Base-by-base conservation (phyloP, 2,113 vertebrate genomes). In the Cyprinodon variegatus region DNA sequence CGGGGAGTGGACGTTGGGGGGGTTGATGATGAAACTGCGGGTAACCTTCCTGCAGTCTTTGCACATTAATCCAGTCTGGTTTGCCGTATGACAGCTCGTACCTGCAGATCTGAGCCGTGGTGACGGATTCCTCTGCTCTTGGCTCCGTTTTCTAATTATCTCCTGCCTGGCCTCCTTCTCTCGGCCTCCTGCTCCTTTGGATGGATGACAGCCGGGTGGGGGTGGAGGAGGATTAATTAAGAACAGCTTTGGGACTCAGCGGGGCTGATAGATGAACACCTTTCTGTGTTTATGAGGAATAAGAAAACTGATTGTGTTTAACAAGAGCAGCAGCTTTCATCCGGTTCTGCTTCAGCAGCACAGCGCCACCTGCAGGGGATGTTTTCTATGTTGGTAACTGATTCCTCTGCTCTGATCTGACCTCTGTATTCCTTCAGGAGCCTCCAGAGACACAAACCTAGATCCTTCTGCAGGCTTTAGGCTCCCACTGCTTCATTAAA, bases 71-170 rank as follows among this genome's bases (percentile, higher is more conserved):
- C 72, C 63, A 5, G 22, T 61, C 65, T 68, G 50, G n/a, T 69
- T 63, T 37, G 43, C 61, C 39, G 62, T 66, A 41, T 75, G 72
- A 61, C 72, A 66, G 63, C 39, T 74, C 22, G 13, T 59, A 74
- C 63, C 63, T 74, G 72, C 64, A 66, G 22, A 66, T 65, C 72
- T 74, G 65, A 70, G 62, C 70, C 74, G 40, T 70, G 68, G 76
- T 74, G 66, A 78, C 57, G 67, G 65, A 73, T 62, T 73, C 73
- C 68, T 61, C 77, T 68, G 61, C 77, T 79, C 72, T 40, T 8
- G 70, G 72, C 72, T 39, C 57, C 45, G 60, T 45, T 83, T 83
- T 70, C 69, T 73, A 65, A 84, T 84, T 77, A 76, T 53, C 74
- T 61, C 60, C 66, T 74, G 45, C n/a, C 41, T 65, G 61, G 36